Conservation (phyloP, 1,140 invertebrate species). For the Plutomurus gul region DNA sequence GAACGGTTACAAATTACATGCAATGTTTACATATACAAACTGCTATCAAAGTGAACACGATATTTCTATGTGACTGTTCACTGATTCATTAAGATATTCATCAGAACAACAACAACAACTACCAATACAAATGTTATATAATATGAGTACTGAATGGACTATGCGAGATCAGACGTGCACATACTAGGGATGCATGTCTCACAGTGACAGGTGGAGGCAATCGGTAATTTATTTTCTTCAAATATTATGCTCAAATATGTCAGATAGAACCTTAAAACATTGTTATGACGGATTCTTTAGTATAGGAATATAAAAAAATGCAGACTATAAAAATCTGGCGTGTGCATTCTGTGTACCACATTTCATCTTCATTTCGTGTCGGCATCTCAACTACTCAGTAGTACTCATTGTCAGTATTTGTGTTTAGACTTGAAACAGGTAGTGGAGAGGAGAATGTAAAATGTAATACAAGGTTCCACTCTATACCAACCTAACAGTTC, state of each 20-base stretch:
- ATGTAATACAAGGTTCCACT: constrained; percentile 7
- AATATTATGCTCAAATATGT: not conserved
- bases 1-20: too few species aligned
- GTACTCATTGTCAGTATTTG: not conserved
- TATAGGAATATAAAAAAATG: not conserved
- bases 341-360: not conserved
- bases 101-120: too few species aligned
- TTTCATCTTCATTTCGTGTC: constrained; percentile 9
- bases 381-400: not conserved
- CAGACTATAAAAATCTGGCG: not conserved
- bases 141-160: not conserved
- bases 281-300: not conserved
- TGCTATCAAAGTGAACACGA: too few species aligned
- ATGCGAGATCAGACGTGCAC: not conserved
- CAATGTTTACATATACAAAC: too few species aligned
- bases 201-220: constrained; percentile 13
- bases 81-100: too few species aligned
- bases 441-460: not conserved
- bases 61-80: too few species aligned
- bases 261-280: not conserved
- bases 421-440: not conserved
- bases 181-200: not conserved
- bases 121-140: not conserved
- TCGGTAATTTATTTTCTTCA: constrained; percentile 17
- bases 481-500: not conserved